A percentile compares a stretch with the other conserved stretches of the same genome.
phyloP scores from a whole-genome alignment of 2,888 invertebrate species.

The Macrophya alboannulata region DNA sequence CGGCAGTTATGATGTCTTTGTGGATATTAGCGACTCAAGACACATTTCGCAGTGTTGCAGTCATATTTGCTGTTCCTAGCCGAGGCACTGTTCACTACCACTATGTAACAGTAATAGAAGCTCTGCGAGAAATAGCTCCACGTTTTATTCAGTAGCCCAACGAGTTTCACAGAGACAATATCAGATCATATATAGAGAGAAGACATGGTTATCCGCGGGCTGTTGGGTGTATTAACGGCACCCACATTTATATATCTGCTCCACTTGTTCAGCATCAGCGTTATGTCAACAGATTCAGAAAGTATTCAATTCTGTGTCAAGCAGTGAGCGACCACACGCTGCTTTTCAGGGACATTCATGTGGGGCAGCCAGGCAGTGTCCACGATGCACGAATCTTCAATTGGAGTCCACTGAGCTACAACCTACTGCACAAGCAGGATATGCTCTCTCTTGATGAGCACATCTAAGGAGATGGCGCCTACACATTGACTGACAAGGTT shows the following conservation, averaged over 20 bases:
- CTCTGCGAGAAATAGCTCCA: constrained; percentile 7
- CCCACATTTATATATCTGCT: constrained; percentile 10
- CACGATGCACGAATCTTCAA: constrained; percentile 1
- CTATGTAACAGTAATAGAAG: constrained; percentile 9
- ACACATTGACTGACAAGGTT: constrained; percentile 3
- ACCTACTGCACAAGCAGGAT: not conserved
- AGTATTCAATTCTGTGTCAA: constrained; percentile 20
- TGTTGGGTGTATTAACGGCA: constrained; percentile 8
- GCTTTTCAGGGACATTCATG: not conserved
- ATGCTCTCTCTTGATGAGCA: not conserved
- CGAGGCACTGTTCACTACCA: constrained; percentile 12
- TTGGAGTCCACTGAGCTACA: not conserved
- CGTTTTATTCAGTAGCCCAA: constrained; percentile 1
- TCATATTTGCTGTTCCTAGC: not conserved
- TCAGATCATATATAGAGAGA: constrained; percentile 3
- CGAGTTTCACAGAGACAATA: constrained; percentile 6
- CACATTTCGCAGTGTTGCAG: constrained; percentile 19
- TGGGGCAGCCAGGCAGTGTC: constrained; percentile 19
- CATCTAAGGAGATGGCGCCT: not conserved
- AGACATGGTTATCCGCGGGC: constrained; percentile 2
- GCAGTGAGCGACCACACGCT: constrained; percentile 12
- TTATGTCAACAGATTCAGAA: constrained; percentile 19
- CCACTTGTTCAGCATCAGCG: constrained; percentile 11
- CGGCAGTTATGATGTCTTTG: constrained; percentile 12
- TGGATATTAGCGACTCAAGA: constrained; percentile 7